These are phyloP conservation scores for Pangasius macronema DNA, from an alignment of 2,797 vertebrate species.

Conservation along the genomic window DNA sequence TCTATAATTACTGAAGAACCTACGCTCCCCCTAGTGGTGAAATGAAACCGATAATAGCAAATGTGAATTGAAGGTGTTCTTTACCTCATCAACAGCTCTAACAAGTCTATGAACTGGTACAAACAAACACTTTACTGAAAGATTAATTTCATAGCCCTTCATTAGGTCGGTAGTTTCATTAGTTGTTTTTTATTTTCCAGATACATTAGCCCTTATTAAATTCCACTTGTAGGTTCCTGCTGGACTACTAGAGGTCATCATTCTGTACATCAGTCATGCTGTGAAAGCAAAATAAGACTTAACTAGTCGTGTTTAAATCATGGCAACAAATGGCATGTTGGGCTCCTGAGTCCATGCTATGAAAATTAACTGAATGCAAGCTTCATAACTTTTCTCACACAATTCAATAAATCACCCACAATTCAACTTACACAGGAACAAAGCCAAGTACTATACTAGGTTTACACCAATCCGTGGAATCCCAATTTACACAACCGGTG, in stretches of 20 bases:
- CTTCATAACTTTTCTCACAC: conserved; percentile 13
- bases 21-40: conserved; percentile 50
- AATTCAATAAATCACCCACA: conserved; percentile 35
- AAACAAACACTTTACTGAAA: neutral
- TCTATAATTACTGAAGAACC: conserved; percentile 10
- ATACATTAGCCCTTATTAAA: conserved; percentile 49
- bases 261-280: neutral
- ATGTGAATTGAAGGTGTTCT: neutral
- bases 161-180: conserved; percentile 11
- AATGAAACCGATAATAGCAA: neutral
- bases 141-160: conserved; percentile 38
- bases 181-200: conserved; percentile 31
- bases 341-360: conserved; percentile 15
- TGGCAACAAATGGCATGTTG: conserved; percentile 9
- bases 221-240: conserved; percentile 39
- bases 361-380: conserved; percentile 33
- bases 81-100: neutral
- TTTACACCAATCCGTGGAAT: conserved; percentile 25
- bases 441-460: conserved; percentile 27
- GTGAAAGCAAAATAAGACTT: conserved; percentile 4
- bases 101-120: neutral
- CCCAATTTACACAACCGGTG: conserved; percentile 7
- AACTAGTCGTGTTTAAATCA: neutral
- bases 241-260: neutral
- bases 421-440: conserved; percentile 32